Conservation (phyloP, 2,113 vertebrate species). For the Otis tarda region DNA sequence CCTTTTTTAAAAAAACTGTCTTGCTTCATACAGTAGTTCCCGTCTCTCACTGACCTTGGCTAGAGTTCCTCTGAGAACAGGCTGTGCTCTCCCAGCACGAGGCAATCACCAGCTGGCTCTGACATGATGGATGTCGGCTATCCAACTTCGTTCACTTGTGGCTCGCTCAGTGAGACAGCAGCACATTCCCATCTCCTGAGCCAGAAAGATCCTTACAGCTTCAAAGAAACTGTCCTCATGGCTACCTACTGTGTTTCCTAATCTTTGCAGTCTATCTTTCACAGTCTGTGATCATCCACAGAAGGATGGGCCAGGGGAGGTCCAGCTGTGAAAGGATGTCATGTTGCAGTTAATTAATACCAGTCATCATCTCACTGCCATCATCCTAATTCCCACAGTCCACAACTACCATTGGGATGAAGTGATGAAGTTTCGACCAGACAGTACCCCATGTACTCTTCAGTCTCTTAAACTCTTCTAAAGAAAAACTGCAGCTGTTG, state of each 20-base stretch:
- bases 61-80: not conserved
- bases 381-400: not conserved
- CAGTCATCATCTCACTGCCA: not conserved
- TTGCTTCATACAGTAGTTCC: not conserved
- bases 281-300: not conserved
- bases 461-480: not conserved
- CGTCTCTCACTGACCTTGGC: slow-evolving; percentile 21
- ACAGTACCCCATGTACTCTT: not conserved
- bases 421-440: not conserved
- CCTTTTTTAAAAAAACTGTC: not conserved
- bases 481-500: not conserved
- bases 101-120: slow-evolving; percentile 34
- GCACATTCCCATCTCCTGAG: not conserved
- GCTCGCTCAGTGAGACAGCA: not conserved
- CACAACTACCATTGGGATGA: not conserved
- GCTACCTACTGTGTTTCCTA: not conserved
- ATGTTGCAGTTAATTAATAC: not conserved
- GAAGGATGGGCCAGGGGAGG: not conserved
- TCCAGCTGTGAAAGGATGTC: not conserved
- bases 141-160: not conserved
- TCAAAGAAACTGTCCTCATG: slow-evolving; percentile 12
- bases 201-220: slow-evolving; percentile 24
- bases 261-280: not conserved
- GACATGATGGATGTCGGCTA: not conserved
- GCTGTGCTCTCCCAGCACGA: not conserved